These are phyloP conservation scores for Pegoplata infirma DNA, from an alignment of 2,888 invertebrate species.

Conservation along the genomic window DNA sequence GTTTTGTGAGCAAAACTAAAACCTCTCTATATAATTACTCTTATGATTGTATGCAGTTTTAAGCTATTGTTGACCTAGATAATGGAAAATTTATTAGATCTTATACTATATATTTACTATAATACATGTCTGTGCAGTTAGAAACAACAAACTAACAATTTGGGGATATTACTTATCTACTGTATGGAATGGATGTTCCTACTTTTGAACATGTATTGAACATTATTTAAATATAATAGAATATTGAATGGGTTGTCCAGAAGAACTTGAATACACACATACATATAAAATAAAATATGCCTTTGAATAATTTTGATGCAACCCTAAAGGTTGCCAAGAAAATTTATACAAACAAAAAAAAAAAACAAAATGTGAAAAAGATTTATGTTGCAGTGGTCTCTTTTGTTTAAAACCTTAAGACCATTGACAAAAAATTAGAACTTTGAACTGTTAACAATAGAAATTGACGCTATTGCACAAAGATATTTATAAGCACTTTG, in stretches of 20 bases:
- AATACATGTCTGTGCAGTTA: background rate
- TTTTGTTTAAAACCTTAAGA: background rate
- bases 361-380: too few relatives aligned
- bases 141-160: background rate
- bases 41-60: slow-evolving; percentile 14
- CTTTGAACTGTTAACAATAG: background rate
- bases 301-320: slow-evolving; percentile 3
- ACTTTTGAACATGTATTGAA: background rate
- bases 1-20: too few relatives aligned
- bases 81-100: slow-evolving; percentile 61
- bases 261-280: background rate
- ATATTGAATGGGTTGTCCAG: background rate
- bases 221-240: slow-evolving; percentile 42
- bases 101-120: slow-evolving; percentile 4
- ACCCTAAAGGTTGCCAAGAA: slow-evolving; percentile 45
- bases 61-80: slow-evolving; percentile 60
- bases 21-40: too few relatives aligned
- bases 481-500: too few relatives aligned
- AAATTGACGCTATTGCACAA: background rate
- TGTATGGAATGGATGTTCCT: slow-evolving; percentile 17
- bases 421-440: background rate
- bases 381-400: slow-evolving; percentile 8
- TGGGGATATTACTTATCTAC: slow-evolving; percentile 35
- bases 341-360: slow-evolving; percentile 5
- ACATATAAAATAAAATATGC: background rate